These are phyloP conservation scores for Fissipunctia ypsillon DNA, from an alignment of 2,888 invertebrate species.

Conservation along the genomic window DNA sequence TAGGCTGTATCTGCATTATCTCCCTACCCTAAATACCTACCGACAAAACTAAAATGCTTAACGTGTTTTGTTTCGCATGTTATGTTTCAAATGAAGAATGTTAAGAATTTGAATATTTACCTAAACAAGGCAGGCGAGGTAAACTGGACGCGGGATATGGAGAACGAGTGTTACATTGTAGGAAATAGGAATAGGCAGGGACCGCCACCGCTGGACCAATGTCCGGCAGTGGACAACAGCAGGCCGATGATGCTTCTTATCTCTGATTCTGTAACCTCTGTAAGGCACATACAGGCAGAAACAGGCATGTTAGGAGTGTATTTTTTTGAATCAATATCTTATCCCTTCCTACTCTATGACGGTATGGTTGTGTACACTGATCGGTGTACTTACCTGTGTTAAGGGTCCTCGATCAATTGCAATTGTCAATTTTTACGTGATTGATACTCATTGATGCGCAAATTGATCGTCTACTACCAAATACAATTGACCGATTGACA, in stretches of 20 bases:
- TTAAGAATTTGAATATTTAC: slow-evolving; percentile 7
- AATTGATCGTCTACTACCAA: no score
- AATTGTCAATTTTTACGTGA: no score
- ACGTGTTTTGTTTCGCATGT: no score
- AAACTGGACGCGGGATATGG: background rate
- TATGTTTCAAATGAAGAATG: background rate
- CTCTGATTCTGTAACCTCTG: background rate
- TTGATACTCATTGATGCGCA: no score
- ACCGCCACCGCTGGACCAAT: no score
- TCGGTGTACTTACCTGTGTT: background rate
- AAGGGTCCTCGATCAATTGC: no score
- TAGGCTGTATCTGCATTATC: no score
- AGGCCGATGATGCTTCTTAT: background rate
- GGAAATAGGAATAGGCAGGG: background rate
- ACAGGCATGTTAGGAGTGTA: background rate
- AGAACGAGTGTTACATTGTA: background rate
- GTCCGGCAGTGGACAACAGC: no score
- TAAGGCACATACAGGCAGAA: no score
- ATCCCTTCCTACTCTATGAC: background rate
- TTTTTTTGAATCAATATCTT: background rate
- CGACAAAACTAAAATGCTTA: background rate
- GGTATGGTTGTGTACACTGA: background rate
- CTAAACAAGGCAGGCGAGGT: background rate
- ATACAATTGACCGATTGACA: no score
- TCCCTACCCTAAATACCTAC: no score